phyloP scores from a whole-genome alignment of 2,113 vertebrate genomes.

The Carassius carassius region DNA sequence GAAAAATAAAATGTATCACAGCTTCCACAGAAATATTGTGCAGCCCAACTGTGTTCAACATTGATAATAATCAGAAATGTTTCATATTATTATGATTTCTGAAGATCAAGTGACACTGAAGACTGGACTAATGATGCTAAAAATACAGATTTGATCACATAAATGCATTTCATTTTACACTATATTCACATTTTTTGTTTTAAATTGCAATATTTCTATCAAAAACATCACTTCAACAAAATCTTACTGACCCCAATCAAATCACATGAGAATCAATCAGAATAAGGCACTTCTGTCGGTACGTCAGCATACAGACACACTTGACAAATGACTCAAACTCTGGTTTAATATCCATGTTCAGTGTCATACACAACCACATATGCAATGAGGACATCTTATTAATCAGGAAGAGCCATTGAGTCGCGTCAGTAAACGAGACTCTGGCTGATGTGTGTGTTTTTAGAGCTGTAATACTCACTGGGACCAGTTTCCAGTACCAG shows the following conservation, averaged over 20 bases:
- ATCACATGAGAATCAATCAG: slow-evolving; percentile 27
- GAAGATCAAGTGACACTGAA: background rate
- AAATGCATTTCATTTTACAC: background rate
- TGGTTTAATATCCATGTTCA: background rate
- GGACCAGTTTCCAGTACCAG: slow-evolving; percentile 81
- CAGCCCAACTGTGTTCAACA: background rate
- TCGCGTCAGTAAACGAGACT: background rate
- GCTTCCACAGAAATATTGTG: too few species aligned
- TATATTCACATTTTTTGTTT: background rate
- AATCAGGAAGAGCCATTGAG: background rate
- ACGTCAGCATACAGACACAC: background rate
- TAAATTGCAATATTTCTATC: too few species aligned
- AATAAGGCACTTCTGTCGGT: slow-evolving; percentile 41
- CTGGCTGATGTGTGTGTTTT: background rate
- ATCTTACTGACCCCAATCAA: background rate
- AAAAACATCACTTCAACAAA: background rate
- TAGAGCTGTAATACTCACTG: slow-evolving; percentile 67
- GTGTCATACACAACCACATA: background rate
- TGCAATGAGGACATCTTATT: background rate
- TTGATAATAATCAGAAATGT: background rate
- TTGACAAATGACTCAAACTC: background rate
- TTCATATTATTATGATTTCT: background rate
- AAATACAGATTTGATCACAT: background rate
- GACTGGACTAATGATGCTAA: background rate
- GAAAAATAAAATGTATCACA: background rate